These are phyloP conservation scores for Corynorhinus townsendii DNA, from an alignment of 2,113 vertebrate genomes.

Conservation along the genomic window DNA sequence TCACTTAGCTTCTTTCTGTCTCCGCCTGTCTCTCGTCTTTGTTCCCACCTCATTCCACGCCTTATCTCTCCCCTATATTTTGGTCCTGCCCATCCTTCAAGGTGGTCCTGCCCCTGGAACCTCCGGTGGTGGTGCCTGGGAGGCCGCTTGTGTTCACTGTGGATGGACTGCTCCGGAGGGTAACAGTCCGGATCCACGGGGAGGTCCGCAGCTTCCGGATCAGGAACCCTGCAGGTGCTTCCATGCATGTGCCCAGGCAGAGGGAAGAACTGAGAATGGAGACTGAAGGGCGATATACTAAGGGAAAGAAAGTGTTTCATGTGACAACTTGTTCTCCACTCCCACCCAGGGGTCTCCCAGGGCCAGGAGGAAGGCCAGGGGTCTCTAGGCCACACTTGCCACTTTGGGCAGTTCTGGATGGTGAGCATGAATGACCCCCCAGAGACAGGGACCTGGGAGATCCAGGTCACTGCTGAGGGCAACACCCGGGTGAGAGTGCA, in stretches of 20 bases:
- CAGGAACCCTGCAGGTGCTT: constrained; percentile 81
- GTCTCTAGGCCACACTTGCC: constrained; percentile 56
- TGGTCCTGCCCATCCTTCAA: constrained; percentile 51
- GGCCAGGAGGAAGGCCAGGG: constrained; percentile 63
- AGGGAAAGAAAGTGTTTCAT: background rate
- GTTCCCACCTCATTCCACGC: background rate
- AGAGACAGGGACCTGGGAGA: constrained; percentile 81
- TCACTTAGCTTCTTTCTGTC: background rate
- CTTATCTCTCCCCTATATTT: background rate
- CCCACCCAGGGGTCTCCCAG: constrained; percentile 60
- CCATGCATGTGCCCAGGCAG: background rate
- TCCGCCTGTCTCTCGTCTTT: background rate
- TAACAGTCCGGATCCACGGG: constrained; percentile 83
- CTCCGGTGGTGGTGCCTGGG: constrained; percentile 43
- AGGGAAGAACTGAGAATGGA: background rate
- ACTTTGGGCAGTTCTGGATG: constrained; percentile 82
- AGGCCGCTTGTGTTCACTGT: constrained; percentile 79
- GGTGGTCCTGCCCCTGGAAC: constrained; percentile 85
- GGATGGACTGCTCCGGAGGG: constrained; percentile 79
- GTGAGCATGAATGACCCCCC: constrained; percentile 79
- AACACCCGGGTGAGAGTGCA: constrained; percentile 81
- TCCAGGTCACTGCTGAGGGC: constrained; percentile 74
- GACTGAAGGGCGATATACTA: background rate
- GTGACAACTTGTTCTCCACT: background rate
- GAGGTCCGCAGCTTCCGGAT: constrained; percentile 78